Percentiles rank a stretch among this genome's conserved stretches.
These are phyloP conservation scores for Eulacestoma nigropectus DNA, from an alignment of 2,113 vertebrate species.

Conservation along the genomic window DNA sequence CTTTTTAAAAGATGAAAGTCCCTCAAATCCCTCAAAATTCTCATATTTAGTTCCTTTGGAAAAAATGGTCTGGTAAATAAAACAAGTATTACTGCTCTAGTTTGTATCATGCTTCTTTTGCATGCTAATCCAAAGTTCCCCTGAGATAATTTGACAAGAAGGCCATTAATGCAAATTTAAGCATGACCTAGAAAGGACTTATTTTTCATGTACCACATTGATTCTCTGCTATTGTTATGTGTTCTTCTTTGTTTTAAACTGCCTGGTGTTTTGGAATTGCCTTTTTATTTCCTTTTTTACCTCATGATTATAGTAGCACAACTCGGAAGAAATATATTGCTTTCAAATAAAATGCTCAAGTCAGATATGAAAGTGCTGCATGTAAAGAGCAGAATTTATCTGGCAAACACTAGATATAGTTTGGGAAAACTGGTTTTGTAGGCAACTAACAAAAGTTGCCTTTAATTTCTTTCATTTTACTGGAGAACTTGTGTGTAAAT, in stretches of 20 bases:
- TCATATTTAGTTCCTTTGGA: background rate
- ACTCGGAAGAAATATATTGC: background rate
- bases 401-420: background rate
- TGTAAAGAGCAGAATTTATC: background rate
- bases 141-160: conserved; percentile 55
- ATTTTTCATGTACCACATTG: background rate
- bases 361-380: background rate
- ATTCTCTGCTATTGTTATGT: conserved; percentile 41
- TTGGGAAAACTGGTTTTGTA: background rate
- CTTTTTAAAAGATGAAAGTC: conserved; percentile 25
- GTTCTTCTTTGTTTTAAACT: conserved; percentile 13
- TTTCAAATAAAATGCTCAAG: background rate
- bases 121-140: background rate
- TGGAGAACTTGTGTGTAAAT: background rate
- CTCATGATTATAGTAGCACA: background rate
- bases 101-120: background rate
- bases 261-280: background rate
- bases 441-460: background rate
- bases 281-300: background rate
- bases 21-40: background rate
- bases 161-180: conserved; percentile 55
- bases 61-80: conserved; percentile 15
- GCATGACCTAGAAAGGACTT: conserved; percentile 46
- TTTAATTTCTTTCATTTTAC: background rate
- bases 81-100: background rate